phyloP scores from a whole-genome alignment of 1,140 invertebrate species.

The Lordiphosa clarofinis region DNA sequence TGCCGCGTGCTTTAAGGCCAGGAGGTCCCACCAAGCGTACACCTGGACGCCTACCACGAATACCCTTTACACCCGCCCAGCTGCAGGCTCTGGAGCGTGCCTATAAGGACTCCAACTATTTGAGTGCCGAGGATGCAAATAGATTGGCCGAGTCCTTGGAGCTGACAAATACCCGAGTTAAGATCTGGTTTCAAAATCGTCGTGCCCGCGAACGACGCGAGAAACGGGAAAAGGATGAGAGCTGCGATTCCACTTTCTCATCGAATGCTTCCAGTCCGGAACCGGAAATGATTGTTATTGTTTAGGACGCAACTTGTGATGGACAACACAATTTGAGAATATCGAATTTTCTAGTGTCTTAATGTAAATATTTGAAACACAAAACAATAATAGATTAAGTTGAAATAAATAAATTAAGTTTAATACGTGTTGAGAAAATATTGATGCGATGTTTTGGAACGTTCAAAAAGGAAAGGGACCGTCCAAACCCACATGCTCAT shows the following conservation, averaged over 20 bases:
- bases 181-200: slow-evolving; percentile 92
- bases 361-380: slow-evolving; percentile 1
- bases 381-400: too few relatives aligned
- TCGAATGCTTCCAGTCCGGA: slow-evolving; percentile 77
- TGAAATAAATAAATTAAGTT: too few relatives aligned
- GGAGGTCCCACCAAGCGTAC: slow-evolving; percentile 79
- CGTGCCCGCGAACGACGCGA: slow-evolving; percentile 86
- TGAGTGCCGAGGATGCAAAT: slow-evolving; percentile 81
- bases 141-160: slow-evolving; percentile 79
- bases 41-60: slow-evolving; percentile 81
- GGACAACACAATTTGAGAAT: background rate
- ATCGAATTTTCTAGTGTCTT: slow-evolving; percentile 2
- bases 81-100: slow-evolving; percentile 80
- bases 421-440: too few relatives aligned
- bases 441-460: too few relatives aligned
- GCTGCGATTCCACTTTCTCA: slow-evolving; percentile 70
- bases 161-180: slow-evolving; percentile 83
- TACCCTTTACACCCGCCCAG: slow-evolving; percentile 81
- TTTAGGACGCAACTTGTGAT: slow-evolving; percentile 39
- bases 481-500: too few relatives aligned
- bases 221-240: slow-evolving; percentile 77
- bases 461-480: too few relatives aligned
- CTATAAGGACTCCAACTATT: slow-evolving; percentile 81
- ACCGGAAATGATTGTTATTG: slow-evolving; percentile 57
- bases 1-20: slow-evolving; percentile 81